These are phyloP conservation scores for Geopemphigus sp. DNA, from an alignment of 1,140 invertebrate genomes.

Conservation along the genomic window DNA sequence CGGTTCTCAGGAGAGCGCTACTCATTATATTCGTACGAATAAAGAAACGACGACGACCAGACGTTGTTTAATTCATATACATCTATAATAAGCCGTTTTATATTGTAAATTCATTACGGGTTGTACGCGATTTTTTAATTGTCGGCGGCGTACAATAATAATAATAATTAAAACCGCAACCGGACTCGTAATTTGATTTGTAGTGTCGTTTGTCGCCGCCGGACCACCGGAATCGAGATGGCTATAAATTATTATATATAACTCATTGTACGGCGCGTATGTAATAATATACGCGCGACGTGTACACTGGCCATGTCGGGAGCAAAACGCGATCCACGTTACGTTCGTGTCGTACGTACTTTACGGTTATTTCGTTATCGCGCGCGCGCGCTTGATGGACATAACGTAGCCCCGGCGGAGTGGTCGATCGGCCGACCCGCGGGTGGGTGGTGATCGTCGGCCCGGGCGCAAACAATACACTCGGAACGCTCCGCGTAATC, in stretches of 20 bases:
- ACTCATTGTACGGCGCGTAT: too few relatives aligned
- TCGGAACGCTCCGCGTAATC: conserved; percentile 16
- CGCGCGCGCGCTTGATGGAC: too few relatives aligned
- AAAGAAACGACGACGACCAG: conserved; percentile 14
- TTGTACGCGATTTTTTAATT: conserved; percentile 41
- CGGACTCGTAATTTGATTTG: conserved; percentile 45
- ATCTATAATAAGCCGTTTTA: conserved; percentile 24
- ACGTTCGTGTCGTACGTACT: background rate
- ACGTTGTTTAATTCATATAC: conserved; percentile 49
- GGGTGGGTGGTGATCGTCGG: background rate
- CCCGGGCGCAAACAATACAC: conserved; percentile 17
- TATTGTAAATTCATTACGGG: conserved; percentile 48
- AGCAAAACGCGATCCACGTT: background rate
- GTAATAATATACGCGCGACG: too few relatives aligned
- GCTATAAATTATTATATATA: conserved; percentile 34
- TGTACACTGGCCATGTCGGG: too few relatives aligned
- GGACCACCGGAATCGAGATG: conserved; percentile 49
- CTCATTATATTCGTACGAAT: conserved; percentile 42
- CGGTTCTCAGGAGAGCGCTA: conserved; percentile 33
- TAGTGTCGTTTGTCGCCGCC: conserved; percentile 20
- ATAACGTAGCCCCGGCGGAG: too few relatives aligned
- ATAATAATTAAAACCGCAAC: conserved; percentile 46
- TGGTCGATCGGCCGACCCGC: too few relatives aligned
- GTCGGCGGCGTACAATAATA: background rate
- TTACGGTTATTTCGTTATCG: background rate